phyloP scores from a whole-genome alignment of 2,113 vertebrate genomes.

The Pygathrix nemaeus region DNA sequence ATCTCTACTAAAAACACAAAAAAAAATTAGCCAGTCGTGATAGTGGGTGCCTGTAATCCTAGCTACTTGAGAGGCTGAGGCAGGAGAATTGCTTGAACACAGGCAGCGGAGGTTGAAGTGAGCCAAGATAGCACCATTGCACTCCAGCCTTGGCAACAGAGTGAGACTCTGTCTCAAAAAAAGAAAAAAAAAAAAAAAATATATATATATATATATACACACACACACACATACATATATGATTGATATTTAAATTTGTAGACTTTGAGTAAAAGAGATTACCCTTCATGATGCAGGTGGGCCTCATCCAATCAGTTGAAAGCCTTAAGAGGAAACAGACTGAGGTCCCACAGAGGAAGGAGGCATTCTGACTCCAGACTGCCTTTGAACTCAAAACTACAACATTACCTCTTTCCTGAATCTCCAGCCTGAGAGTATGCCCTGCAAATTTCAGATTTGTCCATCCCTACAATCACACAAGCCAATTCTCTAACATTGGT shows the following conservation, averaged over 20 bases:
- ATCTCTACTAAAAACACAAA: too few relatives aligned
- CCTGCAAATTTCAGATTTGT: background rate
- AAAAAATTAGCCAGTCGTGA: too few relatives aligned
- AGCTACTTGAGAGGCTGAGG: too few relatives aligned
- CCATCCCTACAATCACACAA: background rate
- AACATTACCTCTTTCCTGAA: background rate
- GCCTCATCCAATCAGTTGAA: background rate
- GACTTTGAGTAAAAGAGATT: background rate
- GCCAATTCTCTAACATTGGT: background rate
- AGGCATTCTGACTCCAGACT: background rate
- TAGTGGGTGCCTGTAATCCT: too few relatives aligned
- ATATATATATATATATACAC: fast-evolving
- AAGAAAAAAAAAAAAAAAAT: too few relatives aligned
- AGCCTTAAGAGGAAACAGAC: background rate
- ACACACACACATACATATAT: background rate
- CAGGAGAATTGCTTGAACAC: too few relatives aligned
- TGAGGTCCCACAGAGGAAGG: background rate
- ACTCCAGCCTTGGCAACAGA: too few relatives aligned
- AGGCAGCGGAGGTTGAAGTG: too few relatives aligned
- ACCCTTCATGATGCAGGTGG: background rate
- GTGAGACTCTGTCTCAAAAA: too few relatives aligned
- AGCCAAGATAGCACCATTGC: too few relatives aligned
- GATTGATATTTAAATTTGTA: background rate
- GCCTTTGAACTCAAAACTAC: background rate
- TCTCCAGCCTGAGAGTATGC: background rate